phyloP scores from a whole-genome alignment of 2,888 invertebrate genomes.

The Ophion ellenae region DNA sequence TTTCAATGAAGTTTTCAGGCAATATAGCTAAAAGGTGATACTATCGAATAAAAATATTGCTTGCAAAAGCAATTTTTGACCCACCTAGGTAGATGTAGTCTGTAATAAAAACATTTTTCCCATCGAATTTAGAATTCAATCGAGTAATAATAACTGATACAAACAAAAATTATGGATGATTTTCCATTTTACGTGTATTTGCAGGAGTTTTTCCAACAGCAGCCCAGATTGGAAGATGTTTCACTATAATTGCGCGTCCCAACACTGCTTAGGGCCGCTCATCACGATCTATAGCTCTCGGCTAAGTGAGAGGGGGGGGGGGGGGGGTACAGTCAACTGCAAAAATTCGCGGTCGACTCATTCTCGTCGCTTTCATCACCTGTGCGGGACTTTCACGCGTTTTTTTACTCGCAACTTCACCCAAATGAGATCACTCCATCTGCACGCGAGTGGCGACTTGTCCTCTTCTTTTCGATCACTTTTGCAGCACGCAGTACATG shows the following conservation, averaged over 20 bases:
- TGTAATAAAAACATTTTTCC: too few relatives aligned
- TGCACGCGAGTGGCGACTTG: neutral
- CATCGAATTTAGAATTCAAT: too few relatives aligned
- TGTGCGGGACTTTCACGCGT: neutral
- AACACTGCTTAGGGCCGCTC: conserved; percentile 5
- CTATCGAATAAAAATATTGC: too few relatives aligned
- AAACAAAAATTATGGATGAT: too few relatives aligned
- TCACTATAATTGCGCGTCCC: neutral
- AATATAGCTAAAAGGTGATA: too few relatives aligned
- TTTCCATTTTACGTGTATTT: too few relatives aligned
- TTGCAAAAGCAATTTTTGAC: too few relatives aligned
- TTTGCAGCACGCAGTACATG: neutral
- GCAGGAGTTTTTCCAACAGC: too few relatives aligned
- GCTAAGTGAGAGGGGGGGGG: neutral
- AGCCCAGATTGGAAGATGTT: conserved; percentile 23
- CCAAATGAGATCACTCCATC: neutral
- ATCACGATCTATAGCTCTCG: neutral
- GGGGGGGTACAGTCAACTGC: conserved; percentile 15
- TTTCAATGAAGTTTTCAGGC: too few relatives aligned
- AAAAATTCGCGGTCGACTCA: conserved; percentile 11
- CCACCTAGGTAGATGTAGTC: too few relatives aligned
- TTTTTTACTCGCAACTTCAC: conserved; percentile 33
- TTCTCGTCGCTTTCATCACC: neutral
- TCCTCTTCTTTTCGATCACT: neutral
- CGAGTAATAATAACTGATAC: too few relatives aligned